Percentiles rank a stretch among this genome's conserved stretches.
phyloP scores from a whole-genome alignment of 2,113 vertebrate species.

The Sinocyclocheilus anshuiensis region DNA sequence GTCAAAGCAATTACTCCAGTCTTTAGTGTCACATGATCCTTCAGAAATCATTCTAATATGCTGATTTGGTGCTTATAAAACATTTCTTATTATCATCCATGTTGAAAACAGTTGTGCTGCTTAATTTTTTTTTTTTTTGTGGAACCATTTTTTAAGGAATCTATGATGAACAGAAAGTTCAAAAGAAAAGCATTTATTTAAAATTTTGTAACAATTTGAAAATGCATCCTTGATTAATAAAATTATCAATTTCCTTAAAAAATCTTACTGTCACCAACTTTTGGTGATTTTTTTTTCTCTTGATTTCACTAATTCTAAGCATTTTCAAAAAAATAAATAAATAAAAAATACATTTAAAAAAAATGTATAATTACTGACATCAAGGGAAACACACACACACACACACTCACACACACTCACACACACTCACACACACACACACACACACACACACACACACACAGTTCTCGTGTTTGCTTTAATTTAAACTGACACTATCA shows the following conservation, averaged over 20 bases:
- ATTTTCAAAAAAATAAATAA: neutral
- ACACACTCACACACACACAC: neutral
- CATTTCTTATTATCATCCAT: too few species aligned
- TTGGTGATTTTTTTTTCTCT: neutral
- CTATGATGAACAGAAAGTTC: neutral
- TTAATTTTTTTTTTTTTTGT: neutral
- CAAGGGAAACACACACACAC: neutral
- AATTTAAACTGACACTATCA: conserved; percentile 36
- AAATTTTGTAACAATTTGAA: too few species aligned
- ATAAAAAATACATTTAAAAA: neutral
- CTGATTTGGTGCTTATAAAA: too few species aligned
- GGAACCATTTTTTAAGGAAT: neutral
- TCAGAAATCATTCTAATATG: too few species aligned
- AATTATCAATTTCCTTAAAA: neutral
- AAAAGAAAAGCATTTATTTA: neutral
- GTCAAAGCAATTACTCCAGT: too few species aligned
- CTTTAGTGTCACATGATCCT: too few species aligned
- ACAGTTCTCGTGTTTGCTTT: neutral
- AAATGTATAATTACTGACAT: neutral
- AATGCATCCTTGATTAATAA: too few species aligned
- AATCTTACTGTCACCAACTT: neutral
- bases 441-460: neutral
- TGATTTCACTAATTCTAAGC: neutral
- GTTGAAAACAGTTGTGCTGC: neutral
- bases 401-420: neutral